Base-by-base conservation (phyloP, 2,888 invertebrate genomes). In the Axea sp. region DNA sequence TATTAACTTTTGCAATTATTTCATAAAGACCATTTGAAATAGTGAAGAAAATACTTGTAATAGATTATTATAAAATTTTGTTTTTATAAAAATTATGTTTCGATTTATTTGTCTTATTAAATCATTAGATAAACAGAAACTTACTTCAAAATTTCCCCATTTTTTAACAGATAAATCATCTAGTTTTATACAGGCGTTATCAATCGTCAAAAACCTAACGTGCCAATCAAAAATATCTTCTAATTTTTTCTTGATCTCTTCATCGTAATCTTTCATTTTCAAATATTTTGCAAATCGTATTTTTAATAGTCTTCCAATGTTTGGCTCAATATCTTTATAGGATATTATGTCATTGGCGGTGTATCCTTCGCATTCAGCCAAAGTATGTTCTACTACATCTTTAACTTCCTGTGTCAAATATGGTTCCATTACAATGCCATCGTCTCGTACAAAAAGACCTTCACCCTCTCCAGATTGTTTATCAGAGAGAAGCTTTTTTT, bases 191-290 rank as follows among this genome's bases (percentile, higher is more conserved):
- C 92, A 92, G 4, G 91, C 90, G 86, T 92, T 92, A 80, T 92
- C 92, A 37, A 92, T 91, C 6, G 89, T 81, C 78, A 91, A 90
- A 84, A 91, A 92, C 55, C 90, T 88, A 35, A 90, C 79, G 77
- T 90, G 90, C 92, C 92, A 92, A 79, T 92, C 89, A 71, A 90
- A 90, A 19, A 92, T 80, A 69, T 91, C 90, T 64, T 86, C 80
- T 75, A 88, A 88, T 43, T 89, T 86, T 26, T 80, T 77, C 67
- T 77, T 80, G 7, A 81, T 76, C 15, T 69, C 45, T 24, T 73
- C 64, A 19, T 77, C 57, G 57, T 88, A 87, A 41, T 85, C 80
- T 39, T 84, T 85, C 3, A 80, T 75, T 17, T 81, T 78, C 3
- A 91, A 77, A 78, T 90, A 89, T 19, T 88, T 80, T 6, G 83